Evolutionary conservation across 2,888 invertebrate species (phyloP).

Genomic region (Criorhina ranunculi): DNA sequence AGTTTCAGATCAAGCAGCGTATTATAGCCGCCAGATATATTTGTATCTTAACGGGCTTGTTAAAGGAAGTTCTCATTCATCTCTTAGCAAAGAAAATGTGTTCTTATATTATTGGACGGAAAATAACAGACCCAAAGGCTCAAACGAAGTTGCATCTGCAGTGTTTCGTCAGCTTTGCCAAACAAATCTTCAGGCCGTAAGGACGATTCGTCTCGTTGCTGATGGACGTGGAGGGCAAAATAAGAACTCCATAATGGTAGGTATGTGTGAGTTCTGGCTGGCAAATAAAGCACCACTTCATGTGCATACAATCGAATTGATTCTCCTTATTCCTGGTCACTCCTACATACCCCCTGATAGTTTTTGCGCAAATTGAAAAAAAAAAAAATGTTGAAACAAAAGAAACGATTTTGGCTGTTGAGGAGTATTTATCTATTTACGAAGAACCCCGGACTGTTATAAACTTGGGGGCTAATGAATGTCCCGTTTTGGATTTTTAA

Average conservation of each 20-base stretch:
- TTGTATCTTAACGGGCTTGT: conserved; percentile 79
- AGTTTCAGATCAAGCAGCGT: conserved; percentile 79
- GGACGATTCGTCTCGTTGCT: conserved; percentile 78
- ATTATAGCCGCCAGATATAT: conserved; percentile 79
- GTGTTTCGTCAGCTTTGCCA: conserved; percentile 77
- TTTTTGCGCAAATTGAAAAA: conserved; percentile 79
- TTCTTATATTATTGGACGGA: conserved; percentile 80
- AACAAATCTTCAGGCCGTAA: conserved; percentile 34
- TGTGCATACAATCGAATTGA: conserved; percentile 76
- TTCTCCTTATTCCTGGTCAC: conserved; percentile 79
- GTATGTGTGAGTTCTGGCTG: conserved; percentile 78
- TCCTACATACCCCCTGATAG: conserved; percentile 79
- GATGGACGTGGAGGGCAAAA: conserved; percentile 80
- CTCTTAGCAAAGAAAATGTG: conserved; percentile 75
- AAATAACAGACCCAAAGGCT: conserved; percentile 78
- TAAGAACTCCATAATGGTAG: conserved; percentile 78
- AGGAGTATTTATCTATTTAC: conserved; percentile 77
- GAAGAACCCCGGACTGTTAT: conserved; percentile 17
- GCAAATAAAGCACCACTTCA: conserved; percentile 63
- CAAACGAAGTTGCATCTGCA: conserved; percentile 80
- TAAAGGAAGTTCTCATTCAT: conserved; percentile 70
- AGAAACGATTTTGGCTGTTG: no score
- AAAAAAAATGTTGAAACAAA: no score
- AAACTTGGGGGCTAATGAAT: conserved; percentile 29
- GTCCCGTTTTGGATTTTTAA: conserved; percentile 22